These are phyloP conservation scores for Lepus americanus DNA, from an alignment of 2,113 vertebrate genomes.

Conservation along the genomic window DNA sequence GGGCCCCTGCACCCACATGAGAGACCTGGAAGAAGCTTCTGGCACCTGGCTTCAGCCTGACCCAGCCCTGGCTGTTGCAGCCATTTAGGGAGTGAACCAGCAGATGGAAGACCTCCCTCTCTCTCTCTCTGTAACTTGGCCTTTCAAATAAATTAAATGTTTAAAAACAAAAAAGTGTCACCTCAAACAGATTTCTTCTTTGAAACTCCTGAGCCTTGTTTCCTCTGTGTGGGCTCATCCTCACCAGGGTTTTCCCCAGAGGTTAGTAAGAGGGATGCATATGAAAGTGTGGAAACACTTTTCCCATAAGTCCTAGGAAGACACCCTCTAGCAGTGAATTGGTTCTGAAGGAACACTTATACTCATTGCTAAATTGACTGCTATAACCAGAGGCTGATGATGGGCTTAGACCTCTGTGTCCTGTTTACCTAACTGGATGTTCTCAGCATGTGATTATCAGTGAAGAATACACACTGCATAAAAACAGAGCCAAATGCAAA, in stretches of 20 bases:
- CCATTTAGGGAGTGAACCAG: too few species aligned
- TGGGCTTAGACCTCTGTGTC: background rate
- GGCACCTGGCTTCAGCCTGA: too few species aligned
- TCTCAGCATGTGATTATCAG: background rate
- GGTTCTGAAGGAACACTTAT: background rate
- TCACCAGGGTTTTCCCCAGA: background rate
- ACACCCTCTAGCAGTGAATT: background rate
- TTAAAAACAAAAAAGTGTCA: background rate
- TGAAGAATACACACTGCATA: background rate
- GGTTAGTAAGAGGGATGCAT: background rate
- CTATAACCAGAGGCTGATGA: background rate
- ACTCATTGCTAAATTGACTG: background rate
- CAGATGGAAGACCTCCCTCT: too few species aligned
- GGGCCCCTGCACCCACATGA: too few species aligned
- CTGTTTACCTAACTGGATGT: background rate
- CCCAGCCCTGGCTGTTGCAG: too few species aligned
- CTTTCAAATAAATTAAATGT: too few species aligned
- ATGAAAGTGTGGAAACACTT: background rate
- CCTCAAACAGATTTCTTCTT: constrained; percentile 3
- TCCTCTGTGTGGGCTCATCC: background rate
- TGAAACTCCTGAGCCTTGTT: background rate
- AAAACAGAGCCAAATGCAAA: background rate
- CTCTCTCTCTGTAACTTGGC: too few species aligned
- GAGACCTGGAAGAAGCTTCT: too few species aligned
- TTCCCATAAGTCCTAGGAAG: background rate